Base-by-base conservation (phyloP, 2,888 invertebrate species). In the Galerucella calmariensis region DNA sequence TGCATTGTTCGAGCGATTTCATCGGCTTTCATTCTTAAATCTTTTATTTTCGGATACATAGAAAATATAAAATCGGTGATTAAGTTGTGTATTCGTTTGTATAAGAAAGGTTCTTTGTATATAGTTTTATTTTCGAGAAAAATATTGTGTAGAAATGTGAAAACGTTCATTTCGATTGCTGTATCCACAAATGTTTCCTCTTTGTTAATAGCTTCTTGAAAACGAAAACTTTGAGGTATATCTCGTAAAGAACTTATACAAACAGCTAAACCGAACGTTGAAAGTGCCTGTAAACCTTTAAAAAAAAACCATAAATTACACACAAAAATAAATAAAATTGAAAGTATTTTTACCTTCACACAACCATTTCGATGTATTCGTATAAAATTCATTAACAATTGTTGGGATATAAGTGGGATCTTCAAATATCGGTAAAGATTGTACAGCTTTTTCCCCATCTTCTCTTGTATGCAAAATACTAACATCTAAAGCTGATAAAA, bases 21-120 rank as follows among this genome's bases (percentile, higher is more conserved):
- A 87, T 98, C 97, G 0, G 97, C 97, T 81, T 94, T 90, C 82
- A 93, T 93, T 67, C 94, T 89, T 75, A 96, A 87, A 85, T 95
- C 95, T 81, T 94, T 94, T 0, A 95, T 92, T 91, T 97, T 97
- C 66, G 96, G 91, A 70, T 97, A 97, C 95, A 97, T 95, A 71
- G 95, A 91, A 77, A 95, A 93, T 66, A 98, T 95, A 83, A 98
- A 97, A 88, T 98, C 97, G 0, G 96, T 95, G 69, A 98, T 90
- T 10, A 98, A 89, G 16, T 92, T 90, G 88, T 98, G 98, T 63
- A 97, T 88, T 62, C 95, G 91, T 27, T 94, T 91, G 81, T 95
- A 90, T 83, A 96, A 94, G 85, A 96, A 97, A 87, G 96, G 94
- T 87, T 93, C 93, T 75, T 91, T 90, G 80, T 91, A 92, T 73